These are phyloP conservation scores for Melanotaenia pygmaea DNA, from an alignment of 2,797 vertebrate genomes.

Conservation along the genomic window DNA sequence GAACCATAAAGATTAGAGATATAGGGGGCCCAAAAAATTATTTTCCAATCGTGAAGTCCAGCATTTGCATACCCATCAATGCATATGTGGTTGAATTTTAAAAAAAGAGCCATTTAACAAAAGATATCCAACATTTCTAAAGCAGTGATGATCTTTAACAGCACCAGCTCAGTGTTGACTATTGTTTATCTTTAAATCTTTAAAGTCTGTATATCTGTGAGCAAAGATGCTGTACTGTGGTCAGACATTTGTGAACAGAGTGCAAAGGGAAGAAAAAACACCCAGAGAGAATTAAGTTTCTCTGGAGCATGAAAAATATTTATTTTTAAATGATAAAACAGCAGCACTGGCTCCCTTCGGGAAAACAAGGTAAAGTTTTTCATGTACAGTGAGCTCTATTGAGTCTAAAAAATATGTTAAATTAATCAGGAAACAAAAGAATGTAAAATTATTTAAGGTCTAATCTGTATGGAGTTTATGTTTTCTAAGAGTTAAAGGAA, in stretches of 20 bases:
- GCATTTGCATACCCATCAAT: not conserved
- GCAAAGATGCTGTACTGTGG: not conserved
- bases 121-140: not conserved
- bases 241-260: not conserved
- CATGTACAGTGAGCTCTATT: not conserved
- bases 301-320: conserved; percentile 19
- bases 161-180: not conserved
- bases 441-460: not conserved
- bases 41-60: not conserved
- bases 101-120: no score
- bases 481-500: not conserved
- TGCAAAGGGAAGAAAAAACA: not conserved
- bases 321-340: conserved; percentile 41
- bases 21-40: no score
- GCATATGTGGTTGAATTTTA: not conserved
- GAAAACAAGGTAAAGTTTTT: conserved; percentile 3
- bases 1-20: not conserved
- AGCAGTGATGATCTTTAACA: not conserved
- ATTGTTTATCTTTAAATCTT: not conserved
- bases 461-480: not conserved
- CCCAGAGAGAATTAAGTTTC: not conserved
- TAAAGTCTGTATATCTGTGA: not conserved
- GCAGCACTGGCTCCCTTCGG: conserved; percentile 10
- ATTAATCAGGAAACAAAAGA: not conserved
- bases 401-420: not conserved